A percentile compares a stretch with the other conserved stretches of the same genome.
These are phyloP conservation scores for Argyra leucocephala DNA, from an alignment of 2,888 invertebrate species.

Conservation along the genomic window DNA sequence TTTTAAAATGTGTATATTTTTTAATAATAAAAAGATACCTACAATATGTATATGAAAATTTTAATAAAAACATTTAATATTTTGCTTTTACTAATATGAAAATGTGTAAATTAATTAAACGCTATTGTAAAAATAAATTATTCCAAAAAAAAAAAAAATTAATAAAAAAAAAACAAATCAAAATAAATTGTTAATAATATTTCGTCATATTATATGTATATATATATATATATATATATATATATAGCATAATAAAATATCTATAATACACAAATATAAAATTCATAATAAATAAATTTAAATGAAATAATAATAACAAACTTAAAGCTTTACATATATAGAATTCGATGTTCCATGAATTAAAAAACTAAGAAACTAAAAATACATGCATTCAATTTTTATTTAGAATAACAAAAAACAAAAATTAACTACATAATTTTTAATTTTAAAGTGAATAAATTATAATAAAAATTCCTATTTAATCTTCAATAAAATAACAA, in stretches of 20 bases:
- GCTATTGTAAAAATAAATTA: too few relatives aligned
- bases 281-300: too few relatives aligned
- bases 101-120: too few relatives aligned
- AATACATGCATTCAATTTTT: conserved; percentile 24
- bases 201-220: conserved; percentile 19
- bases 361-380: conserved; percentile 19
- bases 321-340: conserved; percentile 11
- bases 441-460: conserved; percentile 24
- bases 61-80: too few relatives aligned
- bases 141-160: too few relatives aligned
- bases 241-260: conserved; percentile 13
- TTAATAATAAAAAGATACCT: too few relatives aligned
- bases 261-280: conserved; percentile 14
- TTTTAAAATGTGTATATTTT: too few relatives aligned
- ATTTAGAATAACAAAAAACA: too few relatives aligned
- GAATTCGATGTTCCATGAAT: conserved; percentile 21
- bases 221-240: conserved; percentile 18
- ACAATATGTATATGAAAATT: too few relatives aligned
- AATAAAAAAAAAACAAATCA: not conserved
- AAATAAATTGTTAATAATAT: conserved; percentile 15
- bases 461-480: conserved; percentile 26
- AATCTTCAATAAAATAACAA: conserved; percentile 26
- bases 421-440: conserved; percentile 21
- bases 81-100: too few relatives aligned
- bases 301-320: conserved; percentile 15